phyloP scores from a whole-genome alignment of 2,113 vertebrate genomes.

The Salminus brasiliensis region DNA sequence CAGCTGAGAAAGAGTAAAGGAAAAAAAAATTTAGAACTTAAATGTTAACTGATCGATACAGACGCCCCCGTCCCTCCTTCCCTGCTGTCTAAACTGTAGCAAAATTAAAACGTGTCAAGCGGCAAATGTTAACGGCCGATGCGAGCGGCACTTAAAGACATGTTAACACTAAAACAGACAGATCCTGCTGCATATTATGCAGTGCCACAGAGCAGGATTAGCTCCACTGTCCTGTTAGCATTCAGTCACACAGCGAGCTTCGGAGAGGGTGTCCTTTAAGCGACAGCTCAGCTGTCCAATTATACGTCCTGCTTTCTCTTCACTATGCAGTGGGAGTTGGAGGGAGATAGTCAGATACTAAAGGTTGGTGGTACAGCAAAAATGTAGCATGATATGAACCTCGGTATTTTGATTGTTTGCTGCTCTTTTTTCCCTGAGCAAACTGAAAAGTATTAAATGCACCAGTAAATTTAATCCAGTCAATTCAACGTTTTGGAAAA shows the following conservation, averaged over 20 bases:
- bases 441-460: too few species aligned
- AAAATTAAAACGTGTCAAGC: slow-evolving; percentile 94
- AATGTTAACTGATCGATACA: slow-evolving; percentile 99
- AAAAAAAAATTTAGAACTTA: slow-evolving; percentile 68
- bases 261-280: slow-evolving; percentile 65
- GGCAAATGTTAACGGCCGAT: slow-evolving; percentile 92
- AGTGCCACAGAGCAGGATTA: slow-evolving; percentile 87
- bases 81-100: slow-evolving; percentile 70
- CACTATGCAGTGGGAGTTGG: slow-evolving; percentile 52
- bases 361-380: background rate
- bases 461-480: too few species aligned
- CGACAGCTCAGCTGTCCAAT: slow-evolving; percentile 73
- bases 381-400: background rate
- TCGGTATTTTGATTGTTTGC: too few species aligned
- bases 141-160: slow-evolving; percentile 71
- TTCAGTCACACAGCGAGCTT: slow-evolving; percentile 50
- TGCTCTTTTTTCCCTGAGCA: too few species aligned
- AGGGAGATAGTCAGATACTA: slow-evolving; percentile 63
- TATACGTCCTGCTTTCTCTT: slow-evolving; percentile 72
- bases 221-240: slow-evolving; percentile 82
- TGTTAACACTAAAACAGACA: slow-evolving; percentile 72
- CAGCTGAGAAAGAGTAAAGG: slow-evolving; percentile 75
- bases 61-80: slow-evolving; percentile 76
- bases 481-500: too few species aligned
- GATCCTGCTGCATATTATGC: slow-evolving; percentile 89